phyloP scores from a whole-genome alignment of 2,113 vertebrate species.

The Cyprinodon brontotheroides region DNA sequence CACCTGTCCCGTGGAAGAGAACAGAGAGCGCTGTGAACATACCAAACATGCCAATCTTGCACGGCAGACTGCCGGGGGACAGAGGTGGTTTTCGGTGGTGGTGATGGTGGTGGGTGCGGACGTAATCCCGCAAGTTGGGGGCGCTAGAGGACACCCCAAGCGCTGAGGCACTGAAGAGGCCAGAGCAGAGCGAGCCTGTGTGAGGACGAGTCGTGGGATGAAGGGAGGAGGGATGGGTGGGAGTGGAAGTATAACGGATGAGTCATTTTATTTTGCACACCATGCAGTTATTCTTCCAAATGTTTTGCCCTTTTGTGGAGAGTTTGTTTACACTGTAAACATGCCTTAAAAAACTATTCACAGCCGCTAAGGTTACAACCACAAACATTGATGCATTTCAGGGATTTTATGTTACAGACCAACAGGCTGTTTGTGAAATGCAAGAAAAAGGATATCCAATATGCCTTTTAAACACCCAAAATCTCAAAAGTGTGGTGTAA shows the following conservation, averaged over 20 bases:
- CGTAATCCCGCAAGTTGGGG: conserved; percentile 97
- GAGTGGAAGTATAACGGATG: conserved; percentile 7
- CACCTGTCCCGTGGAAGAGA: conserved; percentile 8
- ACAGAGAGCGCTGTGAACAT: conserved; percentile 73
- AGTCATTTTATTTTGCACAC: conserved; percentile 70
- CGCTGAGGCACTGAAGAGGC: conserved; percentile 96
- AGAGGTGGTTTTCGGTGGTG: conserved; percentile 87
- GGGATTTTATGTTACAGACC: too few species aligned
- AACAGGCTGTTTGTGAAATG: too few species aligned
- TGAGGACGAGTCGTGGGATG: conserved; percentile 39
- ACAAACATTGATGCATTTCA: neutral
- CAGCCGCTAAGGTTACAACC: neutral
- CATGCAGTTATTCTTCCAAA: conserved; percentile 70
- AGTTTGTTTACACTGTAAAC: conserved; percentile 5
- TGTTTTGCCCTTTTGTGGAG: neutral
- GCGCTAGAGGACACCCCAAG: conserved; percentile 95
- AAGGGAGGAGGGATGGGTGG: conserved; percentile 4
- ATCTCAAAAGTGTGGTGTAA: neutral
- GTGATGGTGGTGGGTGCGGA: conserved; percentile 84
- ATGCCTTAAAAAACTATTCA: neutral
- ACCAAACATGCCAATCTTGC: conserved; percentile 87
- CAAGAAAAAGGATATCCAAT: too few species aligned
- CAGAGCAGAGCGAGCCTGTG: conserved; percentile 94
- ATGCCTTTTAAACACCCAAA: neutral
- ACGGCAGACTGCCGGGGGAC: conserved; percentile 88